These are phyloP conservation scores for Molanna angustata DNA, from an alignment of 2,888 invertebrate genomes.

Conservation along the genomic window DNA sequence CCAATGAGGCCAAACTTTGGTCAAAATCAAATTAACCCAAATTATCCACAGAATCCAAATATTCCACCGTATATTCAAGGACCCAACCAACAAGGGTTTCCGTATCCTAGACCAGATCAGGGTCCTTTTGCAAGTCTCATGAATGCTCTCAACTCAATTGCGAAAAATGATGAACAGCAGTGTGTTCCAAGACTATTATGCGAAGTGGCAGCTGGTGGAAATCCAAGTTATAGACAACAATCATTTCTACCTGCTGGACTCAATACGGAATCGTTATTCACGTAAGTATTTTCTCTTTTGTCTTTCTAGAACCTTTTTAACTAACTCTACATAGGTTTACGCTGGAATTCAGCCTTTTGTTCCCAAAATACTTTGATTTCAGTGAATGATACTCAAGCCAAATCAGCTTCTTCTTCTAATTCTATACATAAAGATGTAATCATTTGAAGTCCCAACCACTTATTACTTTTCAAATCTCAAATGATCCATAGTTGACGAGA, in stretches of 20 bases:
- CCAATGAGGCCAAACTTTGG: slow-evolving; percentile 3
- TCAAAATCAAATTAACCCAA: background rate
- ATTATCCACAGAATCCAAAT: slow-evolving; percentile 2
- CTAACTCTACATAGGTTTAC: too few species aligned
- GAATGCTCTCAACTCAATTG: slow-evolving; percentile 47
- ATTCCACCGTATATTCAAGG: slow-evolving; percentile 1
- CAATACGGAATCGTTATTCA: slow-evolving; percentile 55
- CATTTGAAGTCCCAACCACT: too few species aligned
- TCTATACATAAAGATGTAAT: too few species aligned
- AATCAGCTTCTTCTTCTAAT: too few species aligned
- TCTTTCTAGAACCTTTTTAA: too few species aligned
- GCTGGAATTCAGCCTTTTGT: too few species aligned
- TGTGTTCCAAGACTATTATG: slow-evolving; percentile 79
- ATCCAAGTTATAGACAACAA: slow-evolving; percentile 39
- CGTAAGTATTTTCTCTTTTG: slow-evolving; percentile 57
- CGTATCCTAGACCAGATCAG: slow-evolving; percentile 34
- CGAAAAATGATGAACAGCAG: slow-evolving; percentile 70
- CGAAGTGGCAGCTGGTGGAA: slow-evolving; percentile 64
- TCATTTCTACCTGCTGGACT: slow-evolving; percentile 45
- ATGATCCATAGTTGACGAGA: too few species aligned
- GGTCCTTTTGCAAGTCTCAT: slow-evolving; percentile 44
- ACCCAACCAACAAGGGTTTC: background rate
- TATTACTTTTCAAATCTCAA: too few species aligned
- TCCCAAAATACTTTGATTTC: too few species aligned
- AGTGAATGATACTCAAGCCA: too few species aligned